Evolutionary conservation across 2,888 invertebrate species (phyloP).

Genomic region (Anoplius nigerrimus): DNA sequence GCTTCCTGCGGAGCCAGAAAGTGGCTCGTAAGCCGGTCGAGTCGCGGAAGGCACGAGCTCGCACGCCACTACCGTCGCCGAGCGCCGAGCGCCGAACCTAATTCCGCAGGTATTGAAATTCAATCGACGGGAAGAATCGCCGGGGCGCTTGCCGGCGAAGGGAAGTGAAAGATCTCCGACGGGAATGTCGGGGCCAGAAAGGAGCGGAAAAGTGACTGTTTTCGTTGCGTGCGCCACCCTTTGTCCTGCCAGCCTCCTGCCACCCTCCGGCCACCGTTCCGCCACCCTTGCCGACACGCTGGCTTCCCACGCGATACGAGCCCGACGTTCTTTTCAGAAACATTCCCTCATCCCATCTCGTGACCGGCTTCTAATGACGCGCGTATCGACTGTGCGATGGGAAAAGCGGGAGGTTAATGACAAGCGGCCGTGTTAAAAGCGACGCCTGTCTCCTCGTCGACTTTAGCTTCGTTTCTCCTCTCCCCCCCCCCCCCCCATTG

Average conservation of each 20-base stretch:
- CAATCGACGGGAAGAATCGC: conserved; percentile 56
- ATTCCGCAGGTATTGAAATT: conserved; percentile 55
- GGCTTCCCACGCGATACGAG: background rate
- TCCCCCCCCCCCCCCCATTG: too few relatives aligned
- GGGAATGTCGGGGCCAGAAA: background rate
- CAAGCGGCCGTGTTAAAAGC: conserved; percentile 5
- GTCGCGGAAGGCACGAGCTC: too few relatives aligned
- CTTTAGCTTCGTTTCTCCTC: background rate
- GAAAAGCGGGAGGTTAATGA: conserved; percentile 17
- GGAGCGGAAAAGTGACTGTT: conserved; percentile 13
- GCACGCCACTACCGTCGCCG: too few relatives aligned
- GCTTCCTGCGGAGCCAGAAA: too few relatives aligned
- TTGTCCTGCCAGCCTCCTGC: too few relatives aligned
- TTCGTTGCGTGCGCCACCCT: conserved; percentile 1
- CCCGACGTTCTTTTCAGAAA: background rate
- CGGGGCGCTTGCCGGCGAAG: conserved; percentile 24
- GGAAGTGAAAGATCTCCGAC: conserved; percentile 29
- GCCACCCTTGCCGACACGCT: too few relatives aligned
- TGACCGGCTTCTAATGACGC: conserved; percentile 10
- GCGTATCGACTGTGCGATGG: conserved; percentile 11
- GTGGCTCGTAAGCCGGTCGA: too few relatives aligned
- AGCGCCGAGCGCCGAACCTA: conserved; percentile 50
- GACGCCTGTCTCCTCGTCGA: background rate
- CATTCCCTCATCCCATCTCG: background rate
- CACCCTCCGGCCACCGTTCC: background rate